These are phyloP conservation scores for Kryphioiulus occultus DNA, from an alignment of 2,888 invertebrate species.

Conservation along the genomic window DNA sequence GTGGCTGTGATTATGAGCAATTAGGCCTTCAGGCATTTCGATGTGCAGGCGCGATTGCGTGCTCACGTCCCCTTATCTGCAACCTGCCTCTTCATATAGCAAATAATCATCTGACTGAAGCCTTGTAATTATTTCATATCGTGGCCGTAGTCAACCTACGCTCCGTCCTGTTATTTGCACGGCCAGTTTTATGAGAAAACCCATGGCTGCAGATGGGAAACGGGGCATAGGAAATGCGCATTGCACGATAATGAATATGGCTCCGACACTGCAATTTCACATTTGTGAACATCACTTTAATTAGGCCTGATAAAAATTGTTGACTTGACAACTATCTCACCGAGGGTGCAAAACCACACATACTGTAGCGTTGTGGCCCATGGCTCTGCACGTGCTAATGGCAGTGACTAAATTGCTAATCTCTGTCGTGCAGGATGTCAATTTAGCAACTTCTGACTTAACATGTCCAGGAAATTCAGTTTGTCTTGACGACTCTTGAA, in stretches of 20 bases:
- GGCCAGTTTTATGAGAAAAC: neutral
- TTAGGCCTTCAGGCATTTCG: constrained; percentile 34
- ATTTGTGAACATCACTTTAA: constrained; percentile 45
- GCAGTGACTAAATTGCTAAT: too few relatives aligned
- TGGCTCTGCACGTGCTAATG: neutral
- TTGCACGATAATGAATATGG: constrained; percentile 41
- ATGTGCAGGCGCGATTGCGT: constrained; percentile 33
- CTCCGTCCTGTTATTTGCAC: neutral
- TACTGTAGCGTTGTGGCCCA: neutral
- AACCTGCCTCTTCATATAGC: constrained; percentile 35
- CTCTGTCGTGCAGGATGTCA: neutral
- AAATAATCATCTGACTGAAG: constrained; percentile 41
- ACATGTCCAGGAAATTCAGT: neutral
- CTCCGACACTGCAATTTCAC: constrained; percentile 37
- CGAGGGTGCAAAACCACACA: neutral
- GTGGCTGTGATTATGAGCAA: constrained; percentile 33
- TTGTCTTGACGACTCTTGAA: neutral
- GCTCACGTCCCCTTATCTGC: constrained; percentile 37
- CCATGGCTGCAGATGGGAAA: neutral
- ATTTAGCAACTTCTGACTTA: neutral
- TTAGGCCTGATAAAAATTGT: constrained; percentile 43
- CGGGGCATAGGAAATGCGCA: constrained; percentile 8
- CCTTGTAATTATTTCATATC: constrained; percentile 40
- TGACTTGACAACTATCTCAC: constrained; percentile 21
- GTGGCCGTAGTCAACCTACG: constrained; percentile 2